A percentile compares a stretch with the other conserved stretches of the same genome.
phyloP scores from a whole-genome alignment of 2,888 invertebrate genomes.

The Gari tellinella region DNA sequence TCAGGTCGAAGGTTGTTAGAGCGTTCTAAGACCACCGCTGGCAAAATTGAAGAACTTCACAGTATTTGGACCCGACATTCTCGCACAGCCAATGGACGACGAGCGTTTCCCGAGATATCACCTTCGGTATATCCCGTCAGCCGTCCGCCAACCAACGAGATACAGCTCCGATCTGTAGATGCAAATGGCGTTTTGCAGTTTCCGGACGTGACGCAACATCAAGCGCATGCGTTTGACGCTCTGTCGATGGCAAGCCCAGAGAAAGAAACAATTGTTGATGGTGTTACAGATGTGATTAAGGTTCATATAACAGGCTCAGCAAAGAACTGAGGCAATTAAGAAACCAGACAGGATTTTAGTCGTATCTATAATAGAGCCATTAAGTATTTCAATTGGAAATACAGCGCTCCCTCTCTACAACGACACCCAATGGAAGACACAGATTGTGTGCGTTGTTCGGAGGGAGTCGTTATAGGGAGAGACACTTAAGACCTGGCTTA shows the following conservation, averaged over 20 bases:
- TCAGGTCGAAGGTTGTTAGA: conserved; percentile 53
- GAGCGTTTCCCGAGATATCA: conserved; percentile 29
- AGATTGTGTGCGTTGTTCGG: too few species aligned
- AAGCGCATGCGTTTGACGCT: conserved; percentile 19
- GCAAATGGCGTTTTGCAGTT: conserved; percentile 49
- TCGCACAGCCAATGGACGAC: conserved; percentile 41
- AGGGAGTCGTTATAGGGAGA: too few species aligned
- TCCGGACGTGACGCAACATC: conserved; percentile 34
- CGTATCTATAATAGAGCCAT: too few species aligned
- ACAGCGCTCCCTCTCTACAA: too few species aligned
- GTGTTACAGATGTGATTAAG: conserved; percentile 54
- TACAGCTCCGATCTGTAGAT: conserved; percentile 34
- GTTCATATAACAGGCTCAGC: conserved; percentile 57
- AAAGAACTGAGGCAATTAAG: conserved; percentile 40
- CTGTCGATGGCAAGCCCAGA: conserved; percentile 24
- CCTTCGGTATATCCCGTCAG: conserved; percentile 2
- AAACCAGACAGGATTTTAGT: too few species aligned
- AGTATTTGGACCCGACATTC: conserved; percentile 45
- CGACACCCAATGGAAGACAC: too few species aligned
- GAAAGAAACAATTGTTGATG: conserved; percentile 46
- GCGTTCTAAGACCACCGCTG: conserved; percentile 28
- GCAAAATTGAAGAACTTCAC: conserved; percentile 46
- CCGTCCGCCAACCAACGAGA: conserved; percentile 24
- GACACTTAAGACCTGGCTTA: too few species aligned
- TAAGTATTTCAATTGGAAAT: too few species aligned